phyloP scores from a whole-genome alignment of 2,888 invertebrate species.

The Orthosia incerta region DNA sequence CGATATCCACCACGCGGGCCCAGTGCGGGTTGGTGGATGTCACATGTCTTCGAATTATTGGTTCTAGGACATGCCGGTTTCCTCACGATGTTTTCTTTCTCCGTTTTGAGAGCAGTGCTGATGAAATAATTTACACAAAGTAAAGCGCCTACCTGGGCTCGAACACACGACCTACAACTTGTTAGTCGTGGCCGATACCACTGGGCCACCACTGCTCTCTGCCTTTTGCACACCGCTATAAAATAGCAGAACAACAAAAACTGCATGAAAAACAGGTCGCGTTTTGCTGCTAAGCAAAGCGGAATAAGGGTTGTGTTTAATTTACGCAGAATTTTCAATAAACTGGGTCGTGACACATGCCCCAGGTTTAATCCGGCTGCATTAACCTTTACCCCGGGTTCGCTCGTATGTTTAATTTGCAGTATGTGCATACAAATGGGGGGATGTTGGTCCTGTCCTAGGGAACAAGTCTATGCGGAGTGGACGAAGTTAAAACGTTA shows the following conservation, averaged over 20 bases:
- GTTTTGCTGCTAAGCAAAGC: conserved; percentile 1
- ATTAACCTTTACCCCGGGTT: conserved; percentile 32
- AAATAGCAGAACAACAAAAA: conserved; percentile 5
- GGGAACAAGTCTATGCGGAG: conserved; percentile 5
- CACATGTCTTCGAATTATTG: too few species aligned
- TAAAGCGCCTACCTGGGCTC: too few species aligned
- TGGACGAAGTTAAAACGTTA: conserved; percentile 23
- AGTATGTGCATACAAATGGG: conserved; percentile 45
- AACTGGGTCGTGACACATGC: conserved; percentile 40
- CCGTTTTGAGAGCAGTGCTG: too few species aligned
- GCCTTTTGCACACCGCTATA: not conserved
- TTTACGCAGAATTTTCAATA: conserved; percentile 36
- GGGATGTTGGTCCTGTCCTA: conserved; percentile 1
- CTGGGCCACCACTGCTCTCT: too few species aligned
- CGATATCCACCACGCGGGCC: too few species aligned
- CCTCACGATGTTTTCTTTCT: too few species aligned
- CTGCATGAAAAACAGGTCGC: not conserved
- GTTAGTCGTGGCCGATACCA: too few species aligned
- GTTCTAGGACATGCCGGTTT: too few species aligned
- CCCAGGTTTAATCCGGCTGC: conserved; percentile 12
- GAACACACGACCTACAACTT: too few species aligned
- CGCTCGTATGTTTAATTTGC: conserved; percentile 31
- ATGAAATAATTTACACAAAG: too few species aligned
- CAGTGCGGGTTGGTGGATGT: too few species aligned
- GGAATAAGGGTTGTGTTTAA: conserved; percentile 3